Percentiles rank a stretch among this genome's conserved stretches.
These are phyloP conservation scores for Hassar affinis DNA, from an alignment of 2,113 vertebrate species.

Conservation along the genomic window DNA sequence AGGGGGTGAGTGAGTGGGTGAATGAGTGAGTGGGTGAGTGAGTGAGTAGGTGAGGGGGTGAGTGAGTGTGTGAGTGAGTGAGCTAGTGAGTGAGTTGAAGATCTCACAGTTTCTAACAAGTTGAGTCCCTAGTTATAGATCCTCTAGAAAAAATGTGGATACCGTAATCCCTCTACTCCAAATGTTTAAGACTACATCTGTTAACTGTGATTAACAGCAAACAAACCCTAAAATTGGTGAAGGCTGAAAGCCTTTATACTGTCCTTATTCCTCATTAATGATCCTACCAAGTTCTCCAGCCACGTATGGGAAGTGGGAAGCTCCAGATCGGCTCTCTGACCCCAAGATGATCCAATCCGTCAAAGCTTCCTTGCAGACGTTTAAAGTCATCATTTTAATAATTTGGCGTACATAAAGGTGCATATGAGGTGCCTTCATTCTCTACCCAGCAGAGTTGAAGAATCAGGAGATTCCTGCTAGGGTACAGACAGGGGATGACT, in stretches of 20 bases:
- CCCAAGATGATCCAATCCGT: neutral
- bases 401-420: neutral
- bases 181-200: neutral
- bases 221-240: constrained; percentile 24
- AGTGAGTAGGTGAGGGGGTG: too few species aligned
- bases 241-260: constrained; percentile 43
- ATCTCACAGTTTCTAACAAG: neutral
- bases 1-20: too few species aligned
- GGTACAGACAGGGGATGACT: constrained; percentile 53
- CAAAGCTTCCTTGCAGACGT: neutral
- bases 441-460: constrained; percentile 46
- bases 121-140: neutral
- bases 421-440: constrained; percentile 27
- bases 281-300: neutral
- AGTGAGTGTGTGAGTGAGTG: too few species aligned
- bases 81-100: too few species aligned
- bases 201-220: constrained; percentile 37
- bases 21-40: too few species aligned
- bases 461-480: constrained; percentile 14
- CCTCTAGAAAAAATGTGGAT: neutral
- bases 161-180: neutral
- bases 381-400: constrained; percentile 43
- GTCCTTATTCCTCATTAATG: constrained; percentile 34
- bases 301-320: constrained; percentile 19
- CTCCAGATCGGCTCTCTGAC: constrained; percentile 24